These are phyloP conservation scores for Beroe forskalii DNA, from an alignment of 37 sponge, comb jelly and placozoan genomes.

Conservation along the genomic window DNA sequence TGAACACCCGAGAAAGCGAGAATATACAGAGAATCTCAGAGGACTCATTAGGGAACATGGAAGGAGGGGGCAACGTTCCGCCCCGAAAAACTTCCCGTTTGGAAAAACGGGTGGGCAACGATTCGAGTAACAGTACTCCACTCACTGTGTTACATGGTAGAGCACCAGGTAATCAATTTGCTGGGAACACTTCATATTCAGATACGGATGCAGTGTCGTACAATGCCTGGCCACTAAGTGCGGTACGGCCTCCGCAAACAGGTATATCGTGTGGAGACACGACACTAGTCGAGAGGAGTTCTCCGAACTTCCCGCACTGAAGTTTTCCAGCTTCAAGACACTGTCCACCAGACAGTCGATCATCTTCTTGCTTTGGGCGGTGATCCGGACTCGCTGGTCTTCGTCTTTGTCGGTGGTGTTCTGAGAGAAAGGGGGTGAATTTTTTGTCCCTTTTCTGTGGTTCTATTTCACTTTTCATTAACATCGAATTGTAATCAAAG, in stretches of 20 bases:
- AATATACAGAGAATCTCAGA: too few species aligned
- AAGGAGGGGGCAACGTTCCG: too few species aligned
- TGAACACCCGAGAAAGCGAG: too few species aligned
- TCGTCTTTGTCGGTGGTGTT: slow-evolving; percentile 51
- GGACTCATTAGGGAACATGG: too few species aligned
- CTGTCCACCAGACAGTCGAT: slow-evolving; percentile 79
- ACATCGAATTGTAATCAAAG: too few species aligned
- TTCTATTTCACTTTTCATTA: too few species aligned
- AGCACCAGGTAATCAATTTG: slow-evolving; percentile 37
- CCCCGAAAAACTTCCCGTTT: too few species aligned
- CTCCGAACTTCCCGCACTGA: slow-evolving; percentile 13
- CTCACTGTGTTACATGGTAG: slow-evolving; percentile 61
- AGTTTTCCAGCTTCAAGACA: slow-evolving; percentile 72
- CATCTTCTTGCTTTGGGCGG: slow-evolving; percentile 71
- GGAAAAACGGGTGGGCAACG: too few species aligned
- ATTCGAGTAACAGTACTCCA: too few species aligned
- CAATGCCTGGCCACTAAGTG: slow-evolving; percentile 80
- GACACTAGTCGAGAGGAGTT: slow-evolving; percentile 69
- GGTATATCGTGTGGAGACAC: slow-evolving; percentile 80
- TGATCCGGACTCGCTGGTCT: slow-evolving; percentile 53
- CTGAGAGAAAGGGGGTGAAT: too few species aligned
- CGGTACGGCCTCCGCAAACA: slow-evolving; percentile 81
- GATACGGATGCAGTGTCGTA: slow-evolving; percentile 92
- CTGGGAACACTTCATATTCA: slow-evolving; percentile 78
- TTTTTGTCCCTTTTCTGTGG: too few species aligned